A percentile compares a stretch with the other conserved stretches of the same genome.
These are phyloP conservation scores for Pollachius pollachius DNA, from an alignment of 2,113 vertebrate species.

Conservation along the genomic window DNA sequence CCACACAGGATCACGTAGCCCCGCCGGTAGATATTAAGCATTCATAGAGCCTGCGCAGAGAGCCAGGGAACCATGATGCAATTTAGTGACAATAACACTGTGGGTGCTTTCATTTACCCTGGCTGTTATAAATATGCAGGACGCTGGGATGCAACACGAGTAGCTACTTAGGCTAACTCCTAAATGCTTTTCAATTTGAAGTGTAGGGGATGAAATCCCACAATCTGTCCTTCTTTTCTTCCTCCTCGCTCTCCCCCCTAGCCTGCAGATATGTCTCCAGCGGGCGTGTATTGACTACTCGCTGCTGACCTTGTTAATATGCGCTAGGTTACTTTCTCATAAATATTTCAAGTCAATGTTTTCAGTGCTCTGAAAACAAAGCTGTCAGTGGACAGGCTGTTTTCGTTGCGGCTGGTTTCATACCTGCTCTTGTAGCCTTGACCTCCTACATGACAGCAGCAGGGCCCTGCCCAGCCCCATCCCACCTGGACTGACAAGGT, in stretches of 20 bases:
- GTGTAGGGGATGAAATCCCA: slow-evolving; percentile 2
- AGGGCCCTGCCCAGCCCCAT: slow-evolving; percentile 30
- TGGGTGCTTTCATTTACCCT: too few species aligned
- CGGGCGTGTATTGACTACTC: slow-evolving; percentile 51
- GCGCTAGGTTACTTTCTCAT: slow-evolving; percentile 66
- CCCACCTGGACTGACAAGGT: slow-evolving; percentile 56
- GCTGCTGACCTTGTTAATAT: slow-evolving; percentile 68
- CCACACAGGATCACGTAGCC: too few species aligned
- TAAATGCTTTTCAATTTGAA: too few species aligned
- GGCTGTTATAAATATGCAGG: too few species aligned
- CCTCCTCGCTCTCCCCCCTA: slow-evolving; percentile 19
- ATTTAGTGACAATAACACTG: too few species aligned
- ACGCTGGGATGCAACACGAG: too few species aligned
- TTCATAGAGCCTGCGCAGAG: too few species aligned
- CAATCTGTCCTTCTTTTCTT: slow-evolving; percentile 19
- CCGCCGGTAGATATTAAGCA: too few species aligned
- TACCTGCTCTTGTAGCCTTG: slow-evolving; percentile 54
- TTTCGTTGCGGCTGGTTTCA: slow-evolving; percentile 35
- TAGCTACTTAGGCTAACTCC: too few species aligned
- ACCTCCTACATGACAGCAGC: slow-evolving; percentile 62
- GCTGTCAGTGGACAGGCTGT: slow-evolving; percentile 63
- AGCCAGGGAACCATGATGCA: too few species aligned
- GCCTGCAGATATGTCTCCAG: slow-evolving; percentile 35
- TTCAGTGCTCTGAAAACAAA: slow-evolving; percentile 67
- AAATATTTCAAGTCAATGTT: slow-evolving; percentile 72